Evolutionary conservation across 92 coral and sea anemone species (phyloP), one percentile per base, ranked within the genome.

Genomic region (Phenganax marumi): DNA sequence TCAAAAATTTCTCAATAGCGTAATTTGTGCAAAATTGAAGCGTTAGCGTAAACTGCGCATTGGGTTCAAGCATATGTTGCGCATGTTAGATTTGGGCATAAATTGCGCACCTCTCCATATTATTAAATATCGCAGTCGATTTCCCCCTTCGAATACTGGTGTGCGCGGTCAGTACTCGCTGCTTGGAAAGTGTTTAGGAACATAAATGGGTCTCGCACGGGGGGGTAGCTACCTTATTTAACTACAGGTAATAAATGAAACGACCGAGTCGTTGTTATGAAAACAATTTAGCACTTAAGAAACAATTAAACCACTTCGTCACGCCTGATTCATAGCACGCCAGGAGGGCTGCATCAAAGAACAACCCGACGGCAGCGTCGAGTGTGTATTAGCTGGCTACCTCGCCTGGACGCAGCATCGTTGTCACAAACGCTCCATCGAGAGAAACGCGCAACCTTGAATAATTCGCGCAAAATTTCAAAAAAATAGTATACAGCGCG

Each of bases 211-310:
- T 72, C 22, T 33, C 83, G 61, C 83, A 78, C 83, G 83, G 62
- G 83, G 83, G 83, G 83, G 73, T 72, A 9, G 72, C 61, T 78
- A 78, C 66, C 73, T 78, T 60, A 78, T 78, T 78, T 78, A 78
- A 57, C 83, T 49, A 46, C 83, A 49, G 72, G 83, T 68, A 61
- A 78, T 78, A 78, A 78, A 78, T 78, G 83, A 78, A 78, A 57
- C 66, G 83, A 78, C 50, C 71, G 83, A 78, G 68, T 50, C 19
- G 55, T 78, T 92, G 93, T 86, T 84, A 78, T 85, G 90, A 85
- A 83, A 87, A 86, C 89, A 89, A 89, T 91, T 86, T 84, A 87
- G 80, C 90, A 83, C 90, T 84, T 83, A 75, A 81, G 82, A 54
- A 82, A 78, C 90, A 82, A 87, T 87, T 87, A 79, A 81, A 84